A percentile compares a stretch with the other conserved stretches of the same genome.
Evolutionary conservation across 2,888 invertebrate genomes (phyloP).

Genomic region (Nycteola revayana): DNA sequence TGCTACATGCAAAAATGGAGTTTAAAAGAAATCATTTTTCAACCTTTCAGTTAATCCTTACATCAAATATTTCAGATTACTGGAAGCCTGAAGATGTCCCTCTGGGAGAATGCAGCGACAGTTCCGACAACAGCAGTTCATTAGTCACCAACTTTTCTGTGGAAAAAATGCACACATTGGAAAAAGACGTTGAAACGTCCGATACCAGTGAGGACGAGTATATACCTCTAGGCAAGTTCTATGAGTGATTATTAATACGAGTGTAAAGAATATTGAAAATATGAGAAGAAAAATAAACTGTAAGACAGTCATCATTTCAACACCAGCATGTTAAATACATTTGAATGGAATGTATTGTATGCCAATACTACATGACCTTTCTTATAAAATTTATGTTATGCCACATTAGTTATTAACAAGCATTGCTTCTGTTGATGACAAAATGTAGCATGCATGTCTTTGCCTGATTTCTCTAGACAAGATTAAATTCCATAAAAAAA

Average conservation of each 20-base stretch:
- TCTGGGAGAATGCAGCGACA: conserved; percentile 70
- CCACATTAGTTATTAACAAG: too few relatives aligned
- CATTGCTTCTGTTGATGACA: too few relatives aligned
- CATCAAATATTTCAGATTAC: too few relatives aligned
- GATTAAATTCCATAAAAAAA: too few relatives aligned
- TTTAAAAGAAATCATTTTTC: too few relatives aligned
- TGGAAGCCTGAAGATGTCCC: conserved; percentile 72
- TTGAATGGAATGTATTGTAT: too few relatives aligned
- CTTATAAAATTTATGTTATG: too few relatives aligned
- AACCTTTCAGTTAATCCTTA: too few relatives aligned
- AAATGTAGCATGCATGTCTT: too few relatives aligned
- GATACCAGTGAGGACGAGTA: conserved; percentile 78
- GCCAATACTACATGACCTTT: too few relatives aligned
- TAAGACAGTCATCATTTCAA: conserved; percentile 16
- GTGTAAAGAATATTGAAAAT: neutral
- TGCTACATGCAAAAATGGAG: too few relatives aligned
- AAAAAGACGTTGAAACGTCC: conserved; percentile 63
- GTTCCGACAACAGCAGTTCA: conserved; percentile 72
- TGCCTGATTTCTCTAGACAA: too few relatives aligned
- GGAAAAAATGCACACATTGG: conserved; percentile 62
- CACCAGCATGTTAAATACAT: conserved; percentile 11
- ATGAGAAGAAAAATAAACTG: conserved; percentile 18
- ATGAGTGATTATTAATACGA: conserved; percentile 22
- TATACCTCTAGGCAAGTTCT: conserved; percentile 61
- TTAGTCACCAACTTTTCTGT: conserved; percentile 66